Evolutionary conservation across 2,113 vertebrate species (phyloP).

Genomic region (Isurus oxyrinchus): DNA sequence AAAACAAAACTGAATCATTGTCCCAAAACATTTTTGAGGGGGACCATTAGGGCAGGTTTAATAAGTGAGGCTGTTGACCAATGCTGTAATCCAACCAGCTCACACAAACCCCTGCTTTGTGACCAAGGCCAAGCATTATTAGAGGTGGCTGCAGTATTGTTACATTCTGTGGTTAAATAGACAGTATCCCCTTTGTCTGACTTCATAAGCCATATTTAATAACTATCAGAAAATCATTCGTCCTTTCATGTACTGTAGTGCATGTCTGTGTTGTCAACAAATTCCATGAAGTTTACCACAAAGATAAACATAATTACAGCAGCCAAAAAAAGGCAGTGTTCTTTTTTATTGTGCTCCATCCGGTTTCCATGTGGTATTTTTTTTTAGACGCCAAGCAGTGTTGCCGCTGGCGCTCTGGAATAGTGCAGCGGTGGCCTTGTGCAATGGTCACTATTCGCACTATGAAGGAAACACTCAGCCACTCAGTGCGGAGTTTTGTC

Average conservation of each 20-base stretch:
- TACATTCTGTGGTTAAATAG: constrained; percentile 27
- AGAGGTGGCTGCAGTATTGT: constrained; percentile 32
- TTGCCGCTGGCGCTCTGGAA: not conserved
- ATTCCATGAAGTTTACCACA: not conserved
- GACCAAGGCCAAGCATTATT: not conserved
- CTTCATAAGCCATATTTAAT: constrained; percentile 34
- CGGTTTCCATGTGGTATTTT: not conserved
- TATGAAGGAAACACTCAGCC: not conserved
- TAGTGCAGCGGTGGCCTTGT: not conserved
- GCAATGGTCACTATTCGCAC: not conserved
- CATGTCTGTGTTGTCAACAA: constrained; percentile 9
- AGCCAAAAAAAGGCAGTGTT: not conserved
- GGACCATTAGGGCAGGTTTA: constrained; percentile 27
- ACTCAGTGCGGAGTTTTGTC: not conserved
- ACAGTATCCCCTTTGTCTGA: constrained; percentile 23
- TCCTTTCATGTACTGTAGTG: not conserved
- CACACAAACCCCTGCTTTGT: constrained; percentile 32
- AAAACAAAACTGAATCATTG: constrained; percentile 4
- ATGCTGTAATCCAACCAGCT: not conserved
- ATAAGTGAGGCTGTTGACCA: constrained; percentile 19
- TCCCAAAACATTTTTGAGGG: not conserved
- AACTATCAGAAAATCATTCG: constrained; percentile 26
- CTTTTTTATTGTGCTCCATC: not conserved
- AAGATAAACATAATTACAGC: constrained; percentile 16
- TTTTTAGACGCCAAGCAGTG: not conserved